Conservation (phyloP, 1,140 invertebrate genomes). For the Delia radicum region DNA sequence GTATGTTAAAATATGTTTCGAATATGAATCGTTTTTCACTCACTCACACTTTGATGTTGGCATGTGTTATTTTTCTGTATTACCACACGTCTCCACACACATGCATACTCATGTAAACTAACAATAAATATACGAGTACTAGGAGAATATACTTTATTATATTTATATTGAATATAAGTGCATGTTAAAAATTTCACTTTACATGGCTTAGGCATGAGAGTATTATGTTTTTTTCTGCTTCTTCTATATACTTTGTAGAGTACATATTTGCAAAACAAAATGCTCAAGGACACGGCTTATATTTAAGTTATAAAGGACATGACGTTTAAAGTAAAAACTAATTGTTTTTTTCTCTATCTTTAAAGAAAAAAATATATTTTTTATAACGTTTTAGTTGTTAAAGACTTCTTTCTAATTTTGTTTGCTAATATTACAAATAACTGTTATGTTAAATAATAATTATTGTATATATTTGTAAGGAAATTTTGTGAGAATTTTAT, state of each 20-base stretch:
- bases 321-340: not conserved
- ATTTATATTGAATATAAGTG: not conserved
- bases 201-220: not conserved
- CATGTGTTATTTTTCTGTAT: not conserved
- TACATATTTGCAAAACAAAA: not conserved
- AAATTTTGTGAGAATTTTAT: too few relatives aligned
- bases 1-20: too few relatives aligned
- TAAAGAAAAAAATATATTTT: not conserved
- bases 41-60: too few relatives aligned
- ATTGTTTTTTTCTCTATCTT: too few relatives aligned
- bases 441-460: too few relatives aligned
- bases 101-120: not conserved
- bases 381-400: not conserved
- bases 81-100: not conserved
- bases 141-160: not conserved
- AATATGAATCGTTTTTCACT: too few relatives aligned
- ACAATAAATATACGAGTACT: not conserved
- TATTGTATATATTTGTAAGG: too few relatives aligned
- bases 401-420: not conserved
- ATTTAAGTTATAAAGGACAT: not conserved
- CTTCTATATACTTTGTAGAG: not conserved
- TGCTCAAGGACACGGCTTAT: not conserved
- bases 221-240: not conserved
- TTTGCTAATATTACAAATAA: too few relatives aligned
- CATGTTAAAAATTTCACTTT: not conserved